Conservation (phyloP, 2,888 invertebrate genomes). For the Trachelus tabidus region DNA sequence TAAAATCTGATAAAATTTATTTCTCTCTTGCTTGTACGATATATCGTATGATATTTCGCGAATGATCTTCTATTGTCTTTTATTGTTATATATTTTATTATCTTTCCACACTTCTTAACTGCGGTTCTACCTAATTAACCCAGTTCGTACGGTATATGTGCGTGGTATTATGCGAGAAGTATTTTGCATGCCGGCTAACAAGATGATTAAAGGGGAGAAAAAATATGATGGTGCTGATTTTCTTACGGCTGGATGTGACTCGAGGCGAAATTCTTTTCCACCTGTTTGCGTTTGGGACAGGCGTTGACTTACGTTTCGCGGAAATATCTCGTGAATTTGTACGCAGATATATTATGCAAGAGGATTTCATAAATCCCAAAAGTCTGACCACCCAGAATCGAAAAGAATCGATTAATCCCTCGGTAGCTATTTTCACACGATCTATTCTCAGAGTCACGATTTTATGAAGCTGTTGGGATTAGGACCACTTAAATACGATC, state of each 20-base stretch:
- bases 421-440: neutral
- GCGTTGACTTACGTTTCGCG: neutral
- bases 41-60: neutral
- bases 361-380: neutral
- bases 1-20: neutral
- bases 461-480: neutral
- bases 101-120: neutral
- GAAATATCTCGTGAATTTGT: neutral
- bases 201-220: conserved; percentile 21
- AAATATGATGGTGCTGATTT: neutral
- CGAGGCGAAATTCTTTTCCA: neutral
- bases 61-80: too few relatives aligned
- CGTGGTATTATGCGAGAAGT: neutral
- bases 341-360: neutral
- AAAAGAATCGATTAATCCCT: neutral
- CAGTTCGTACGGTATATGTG: neutral
- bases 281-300: neutral
- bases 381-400: neutral
- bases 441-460: neutral
- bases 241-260: neutral
- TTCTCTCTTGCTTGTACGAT: neutral
- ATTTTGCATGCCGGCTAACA: conserved; percentile 23
- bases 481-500: neutral
- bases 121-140: neutral
- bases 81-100: too few relatives aligned